Base-by-base conservation (phyloP, 2,797 vertebrate genomes). In the Tapirus indicus region DNA sequence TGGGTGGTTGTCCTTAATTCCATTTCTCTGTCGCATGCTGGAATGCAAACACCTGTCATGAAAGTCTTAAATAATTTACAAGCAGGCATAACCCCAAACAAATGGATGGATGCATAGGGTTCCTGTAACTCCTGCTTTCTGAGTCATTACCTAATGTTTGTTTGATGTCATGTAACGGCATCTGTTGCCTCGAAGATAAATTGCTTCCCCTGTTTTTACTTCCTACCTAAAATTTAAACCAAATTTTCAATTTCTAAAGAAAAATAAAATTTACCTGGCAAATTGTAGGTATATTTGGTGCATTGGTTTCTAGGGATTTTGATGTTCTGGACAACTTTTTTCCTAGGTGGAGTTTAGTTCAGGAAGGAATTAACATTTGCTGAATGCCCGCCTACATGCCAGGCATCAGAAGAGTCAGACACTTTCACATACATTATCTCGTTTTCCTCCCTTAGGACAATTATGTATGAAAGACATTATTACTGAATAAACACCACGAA, bases 41-140 rank as follows among this genome's bases (percentile, higher is more conserved):
- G 89, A 89, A 94, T 91, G 77, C 64, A 52, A 91, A 86, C 97
- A 97, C 94, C 96, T 97, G 96, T 98, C 95, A 7, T 41, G 78
- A 72, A 74, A 91, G 87, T 83, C 90, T 77, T 96, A 94, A 97
- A 88, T 94, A 96, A 97, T 97, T 95, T 93, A 69, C 77, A 69
- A 91, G 92, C 94, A 95, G 89, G 85, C 20, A 12, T 96, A 89
- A 93, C 44, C 85, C 78, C 27, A 44, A 89, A 66, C 89, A 60
- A 93, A 89, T 66, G 68, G 77, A 20, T 79, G 35, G 56, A 12
- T 54, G 32, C 20, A 4, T 20, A 60, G 80, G 60, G 71, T 77
- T 88, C 96, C 41, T 18, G 0, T 92, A 52, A 69, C 94, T 84
- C 52, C 4, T 44, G 52, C 89, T 95, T 92, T 97, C 96, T 97